A percentile compares a stretch with the other conserved stretches of the same genome.
Evolutionary conservation across 2,113 vertebrate genomes (phyloP).

Genomic region (Pipra filicauda): DNA sequence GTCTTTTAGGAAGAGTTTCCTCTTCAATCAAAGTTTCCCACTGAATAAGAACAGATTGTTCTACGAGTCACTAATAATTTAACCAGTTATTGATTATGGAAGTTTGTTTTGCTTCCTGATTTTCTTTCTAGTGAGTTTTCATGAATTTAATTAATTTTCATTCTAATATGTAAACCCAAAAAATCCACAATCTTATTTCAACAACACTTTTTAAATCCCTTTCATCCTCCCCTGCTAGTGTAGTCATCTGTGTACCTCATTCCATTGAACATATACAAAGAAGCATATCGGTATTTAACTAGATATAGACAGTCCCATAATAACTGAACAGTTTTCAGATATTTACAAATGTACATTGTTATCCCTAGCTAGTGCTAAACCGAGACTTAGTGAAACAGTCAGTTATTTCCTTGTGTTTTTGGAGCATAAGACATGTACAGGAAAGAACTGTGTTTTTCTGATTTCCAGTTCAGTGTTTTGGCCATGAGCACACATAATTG

Average conservation of each 20-base stretch:
- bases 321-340: background rate
- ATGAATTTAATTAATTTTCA: background rate
- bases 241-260: background rate
- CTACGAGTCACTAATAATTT: background rate
- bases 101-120: background rate
- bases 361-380: background rate
- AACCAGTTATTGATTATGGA: background rate
- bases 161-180: background rate
- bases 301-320: background rate
- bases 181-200: background rate
- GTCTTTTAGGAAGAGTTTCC: background rate
- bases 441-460: background rate
- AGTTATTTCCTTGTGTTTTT: background rate
- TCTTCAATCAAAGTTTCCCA: background rate
- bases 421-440: background rate
- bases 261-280: background rate
- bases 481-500: background rate
- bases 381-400: background rate
- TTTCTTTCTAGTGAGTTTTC: background rate
- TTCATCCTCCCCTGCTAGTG: background rate
- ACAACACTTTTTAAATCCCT: background rate
- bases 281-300: background rate
- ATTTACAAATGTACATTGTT: accelerated
- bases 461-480: background rate
- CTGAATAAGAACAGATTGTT: background rate